Evolutionary conservation across 2,113 vertebrate species (phyloP).

Genomic region (Psittacus erithacus): DNA sequence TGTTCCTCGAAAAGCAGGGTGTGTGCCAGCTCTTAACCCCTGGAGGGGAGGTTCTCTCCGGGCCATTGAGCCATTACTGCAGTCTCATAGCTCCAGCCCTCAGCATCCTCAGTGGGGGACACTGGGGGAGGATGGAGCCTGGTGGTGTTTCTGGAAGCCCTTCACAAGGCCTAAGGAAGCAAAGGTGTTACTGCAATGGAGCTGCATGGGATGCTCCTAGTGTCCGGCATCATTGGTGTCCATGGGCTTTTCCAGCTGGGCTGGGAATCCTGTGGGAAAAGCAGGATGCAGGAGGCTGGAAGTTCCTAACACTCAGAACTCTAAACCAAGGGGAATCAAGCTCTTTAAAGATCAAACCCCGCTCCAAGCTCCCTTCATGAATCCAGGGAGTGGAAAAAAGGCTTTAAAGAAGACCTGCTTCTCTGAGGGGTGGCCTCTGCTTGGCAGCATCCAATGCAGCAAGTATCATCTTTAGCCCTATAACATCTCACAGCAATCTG

Average conservation of each 20-base stretch:
- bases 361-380: not conserved
- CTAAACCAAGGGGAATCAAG: not conserved
- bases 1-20: constrained; percentile 53
- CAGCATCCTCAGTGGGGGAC: fast-evolving
- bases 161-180: not conserved
- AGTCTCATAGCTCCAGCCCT: fast-evolving
- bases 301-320: not conserved
- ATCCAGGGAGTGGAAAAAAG: not conserved
- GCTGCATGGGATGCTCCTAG: not conserved
- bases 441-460: not conserved
- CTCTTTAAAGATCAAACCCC: not conserved
- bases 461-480: not conserved
- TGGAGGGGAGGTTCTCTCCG: not conserved
- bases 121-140: not conserved
- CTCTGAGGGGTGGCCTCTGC: not conserved
- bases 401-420: not conserved
- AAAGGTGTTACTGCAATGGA: not conserved
- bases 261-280: not conserved
- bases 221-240: not conserved
- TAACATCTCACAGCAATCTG: not conserved
- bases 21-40: constrained; percentile 32
- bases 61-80: fast-evolving
- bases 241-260: not conserved
- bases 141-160: not conserved
- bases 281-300: not conserved